These are phyloP conservation scores for Ascidia mentula DNA, from an alignment of 23 tunicate genomes.

Conservation along the genomic window DNA sequence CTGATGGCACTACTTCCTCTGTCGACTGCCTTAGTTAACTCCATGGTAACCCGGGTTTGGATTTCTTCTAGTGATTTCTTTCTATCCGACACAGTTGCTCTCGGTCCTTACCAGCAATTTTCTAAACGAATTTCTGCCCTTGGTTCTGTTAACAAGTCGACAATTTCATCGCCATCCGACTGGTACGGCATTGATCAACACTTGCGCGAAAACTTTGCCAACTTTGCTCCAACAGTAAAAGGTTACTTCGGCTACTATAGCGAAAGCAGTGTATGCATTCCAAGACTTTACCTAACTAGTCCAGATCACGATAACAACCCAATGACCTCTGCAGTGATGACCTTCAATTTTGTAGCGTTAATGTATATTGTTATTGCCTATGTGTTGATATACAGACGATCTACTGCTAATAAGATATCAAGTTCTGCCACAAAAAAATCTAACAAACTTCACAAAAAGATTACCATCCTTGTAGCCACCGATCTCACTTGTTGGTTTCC, in stretches of 20 bases:
- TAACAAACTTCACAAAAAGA: not conserved
- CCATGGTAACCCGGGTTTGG: slow-evolving; percentile 9
- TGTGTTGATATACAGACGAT: slow-evolving; percentile 1
- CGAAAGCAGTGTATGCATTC: slow-evolving; percentile 35
- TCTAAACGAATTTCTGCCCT: slow-evolving; percentile 12
- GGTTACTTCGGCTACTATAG: slow-evolving; percentile 61
- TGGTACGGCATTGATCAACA: slow-evolving; percentile 2
- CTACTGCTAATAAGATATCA: not conserved
- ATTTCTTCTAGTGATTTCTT: slow-evolving; percentile 12
- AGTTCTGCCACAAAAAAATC: not conserved
- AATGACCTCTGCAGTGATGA: not conserved
- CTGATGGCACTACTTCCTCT: slow-evolving; percentile 19
- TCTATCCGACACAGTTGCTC: slow-evolving; percentile 11
- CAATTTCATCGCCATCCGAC: not conserved
- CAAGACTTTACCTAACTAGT: slow-evolving; percentile 12
- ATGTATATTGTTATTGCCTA: slow-evolving; percentile 1
- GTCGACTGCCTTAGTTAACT: not conserved
- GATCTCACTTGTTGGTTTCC: not conserved
- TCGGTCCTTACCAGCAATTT: slow-evolving; percentile 2
- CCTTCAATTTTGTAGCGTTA: slow-evolving; percentile 17
- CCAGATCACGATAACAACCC: not conserved
- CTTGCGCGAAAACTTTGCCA: slow-evolving; percentile 1
- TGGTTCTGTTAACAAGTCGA: not conserved
- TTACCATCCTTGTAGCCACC: not conserved
- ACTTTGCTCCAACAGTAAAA: not conserved